Percentiles rank a stretch among this genome's conserved stretches.
These are phyloP conservation scores for Xestia ashworthii DNA, from an alignment of 2,888 invertebrate genomes.

Conservation along the genomic window DNA sequence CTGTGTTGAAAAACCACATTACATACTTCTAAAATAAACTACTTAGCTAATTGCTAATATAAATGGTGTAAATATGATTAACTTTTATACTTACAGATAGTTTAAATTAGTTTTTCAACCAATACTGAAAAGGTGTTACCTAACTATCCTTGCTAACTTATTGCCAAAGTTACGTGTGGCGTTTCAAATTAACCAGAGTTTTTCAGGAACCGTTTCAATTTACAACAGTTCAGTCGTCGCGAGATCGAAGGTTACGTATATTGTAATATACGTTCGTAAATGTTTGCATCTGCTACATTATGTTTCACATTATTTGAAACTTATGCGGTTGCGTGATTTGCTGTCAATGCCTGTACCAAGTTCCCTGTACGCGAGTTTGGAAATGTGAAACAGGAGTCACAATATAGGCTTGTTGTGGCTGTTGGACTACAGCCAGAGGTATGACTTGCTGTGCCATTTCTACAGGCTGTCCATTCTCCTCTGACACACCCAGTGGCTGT, in stretches of 20 bases:
- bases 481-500: constrained; percentile 87
- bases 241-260: constrained; percentile 76
- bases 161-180: constrained; percentile 86
- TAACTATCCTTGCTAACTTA: constrained; percentile 85
- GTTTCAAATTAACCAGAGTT: constrained; percentile 69
- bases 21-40: constrained; percentile 82
- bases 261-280: constrained; percentile 40
- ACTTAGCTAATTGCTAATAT: constrained; percentile 85
- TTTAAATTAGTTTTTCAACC: constrained; percentile 84
- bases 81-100: constrained; percentile 83
- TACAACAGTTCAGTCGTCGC: constrained; percentile 74
- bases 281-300: constrained; percentile 63
- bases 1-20: constrained; percentile 64
- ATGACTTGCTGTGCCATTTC: constrained; percentile 92
- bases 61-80: constrained; percentile 87
- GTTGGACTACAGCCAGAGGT: constrained; percentile 91
- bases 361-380: constrained; percentile 91
- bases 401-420: constrained; percentile 92
- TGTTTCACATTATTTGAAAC: constrained; percentile 62
- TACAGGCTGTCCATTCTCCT: constrained; percentile 89
- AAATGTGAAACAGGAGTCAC: constrained; percentile 92
- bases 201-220: constrained; percentile 66
- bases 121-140: constrained; percentile 88
- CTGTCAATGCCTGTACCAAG: constrained; percentile 90
- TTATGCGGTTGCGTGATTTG: constrained; percentile 55